Evolutionary conservation across 2,797 vertebrate genomes (phyloP).

Genomic region (Harpagifer antarcticus): DNA sequence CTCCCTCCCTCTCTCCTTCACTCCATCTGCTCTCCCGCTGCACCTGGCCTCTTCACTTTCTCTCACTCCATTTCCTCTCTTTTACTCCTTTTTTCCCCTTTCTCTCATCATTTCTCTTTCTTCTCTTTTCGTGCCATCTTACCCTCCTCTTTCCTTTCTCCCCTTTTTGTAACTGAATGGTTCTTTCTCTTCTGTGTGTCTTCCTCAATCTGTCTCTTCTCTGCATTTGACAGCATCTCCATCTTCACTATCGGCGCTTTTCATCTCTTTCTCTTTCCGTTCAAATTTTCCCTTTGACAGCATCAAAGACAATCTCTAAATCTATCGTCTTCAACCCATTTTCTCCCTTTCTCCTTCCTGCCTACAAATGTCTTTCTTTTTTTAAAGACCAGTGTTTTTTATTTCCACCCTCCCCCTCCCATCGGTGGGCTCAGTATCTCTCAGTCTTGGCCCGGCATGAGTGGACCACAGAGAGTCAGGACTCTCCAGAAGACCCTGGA

Average conservation of each 20-base stretch:
- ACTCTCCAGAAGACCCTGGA: constrained; percentile 52
- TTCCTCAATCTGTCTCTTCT: constrained; percentile 49
- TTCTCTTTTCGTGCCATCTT: constrained; percentile 31
- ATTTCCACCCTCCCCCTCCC: neutral
- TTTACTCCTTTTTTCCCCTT: constrained; percentile 42
- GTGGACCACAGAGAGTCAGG: constrained; percentile 51
- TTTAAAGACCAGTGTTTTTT: constrained; percentile 16
- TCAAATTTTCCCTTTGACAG: neutral
- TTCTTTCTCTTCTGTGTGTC: constrained; percentile 50
- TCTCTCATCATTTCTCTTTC: constrained; percentile 59
- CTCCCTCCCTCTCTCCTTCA: constrained; percentile 59
- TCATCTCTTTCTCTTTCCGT: constrained; percentile 31
- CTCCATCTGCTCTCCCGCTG: constrained; percentile 74
- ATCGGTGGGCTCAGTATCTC: constrained; percentile 18
- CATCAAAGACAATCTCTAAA: constrained; percentile 22
- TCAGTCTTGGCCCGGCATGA: constrained; percentile 56
- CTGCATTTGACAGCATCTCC: constrained; percentile 43
- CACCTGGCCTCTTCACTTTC: constrained; percentile 79
- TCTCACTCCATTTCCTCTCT: constrained; percentile 71
- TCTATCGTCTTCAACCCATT: constrained; percentile 19
- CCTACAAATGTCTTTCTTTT: constrained; percentile 6
- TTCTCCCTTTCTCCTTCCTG: neutral
- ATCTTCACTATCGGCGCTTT: constrained; percentile 24
- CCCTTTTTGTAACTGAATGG: constrained; percentile 50
- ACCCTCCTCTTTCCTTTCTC: constrained; percentile 40